Percentiles rank a stretch among this genome's conserved stretches.
Evolutionary conservation across 2,888 invertebrate species (phyloP).

Genomic region (Salpingus planirostris): DNA sequence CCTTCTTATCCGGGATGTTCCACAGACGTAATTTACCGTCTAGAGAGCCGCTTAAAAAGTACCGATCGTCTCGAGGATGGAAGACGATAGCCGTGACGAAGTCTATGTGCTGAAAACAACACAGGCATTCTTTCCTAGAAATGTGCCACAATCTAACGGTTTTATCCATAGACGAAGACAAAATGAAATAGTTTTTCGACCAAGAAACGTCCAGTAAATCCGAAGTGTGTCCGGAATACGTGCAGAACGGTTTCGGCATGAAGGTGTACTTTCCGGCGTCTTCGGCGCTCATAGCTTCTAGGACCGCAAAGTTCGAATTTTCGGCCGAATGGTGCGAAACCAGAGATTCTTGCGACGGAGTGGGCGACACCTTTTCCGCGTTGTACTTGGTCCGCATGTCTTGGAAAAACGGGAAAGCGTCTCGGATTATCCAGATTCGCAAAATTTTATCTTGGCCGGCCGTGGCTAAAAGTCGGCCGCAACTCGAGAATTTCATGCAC

Average conservation of each 20-base stretch:
- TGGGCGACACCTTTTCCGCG: slow-evolving; percentile 84
- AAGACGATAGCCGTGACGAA: slow-evolving; percentile 99
- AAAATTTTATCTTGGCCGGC: slow-evolving; percentile 94
- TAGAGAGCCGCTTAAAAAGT: slow-evolving; percentile 93
- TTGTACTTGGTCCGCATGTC: slow-evolving; percentile 95
- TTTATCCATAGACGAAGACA: slow-evolving; percentile 98
- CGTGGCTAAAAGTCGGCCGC: slow-evolving; percentile 89
- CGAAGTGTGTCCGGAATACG: slow-evolving; percentile 90
- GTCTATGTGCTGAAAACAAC: slow-evolving; percentile 98
- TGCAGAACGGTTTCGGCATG: slow-evolving; percentile 84
- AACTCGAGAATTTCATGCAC: slow-evolving; percentile 98
- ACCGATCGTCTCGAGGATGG: slow-evolving; percentile 84
- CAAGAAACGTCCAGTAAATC: slow-evolving; percentile 95
- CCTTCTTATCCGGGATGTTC: slow-evolving; percentile 99
- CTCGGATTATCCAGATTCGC: slow-evolving; percentile 89
- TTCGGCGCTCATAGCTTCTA: slow-evolving; percentile 53
- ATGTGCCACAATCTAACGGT: slow-evolving; percentile 98
- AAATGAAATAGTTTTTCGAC: slow-evolving; percentile 97
- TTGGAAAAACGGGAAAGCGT: slow-evolving; percentile 83
- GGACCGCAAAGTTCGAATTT: slow-evolving; percentile 47
- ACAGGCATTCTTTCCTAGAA: slow-evolving; percentile 91
- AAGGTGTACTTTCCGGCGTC: slow-evolving; percentile 60
- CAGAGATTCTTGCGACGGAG: slow-evolving; percentile 86
- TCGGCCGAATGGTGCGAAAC: slow-evolving; percentile 67
- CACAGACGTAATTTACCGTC: slow-evolving; percentile 97